Evolutionary conservation across 2,797 vertebrate species (phyloP).

Genomic region (Anisognathus igniventris): DNA sequence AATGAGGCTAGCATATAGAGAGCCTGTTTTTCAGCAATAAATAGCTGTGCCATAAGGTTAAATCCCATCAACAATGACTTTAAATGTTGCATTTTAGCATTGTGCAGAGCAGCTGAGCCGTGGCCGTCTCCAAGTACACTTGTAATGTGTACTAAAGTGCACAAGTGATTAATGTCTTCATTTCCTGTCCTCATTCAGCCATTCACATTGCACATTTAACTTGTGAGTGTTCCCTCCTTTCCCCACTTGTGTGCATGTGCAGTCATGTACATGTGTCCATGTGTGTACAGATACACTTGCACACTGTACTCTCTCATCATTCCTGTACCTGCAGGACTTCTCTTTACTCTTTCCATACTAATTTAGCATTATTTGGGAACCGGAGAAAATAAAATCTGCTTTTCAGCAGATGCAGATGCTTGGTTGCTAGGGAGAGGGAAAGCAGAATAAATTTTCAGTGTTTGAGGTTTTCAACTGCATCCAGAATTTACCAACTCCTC

Average conservation of each 20-base stretch:
- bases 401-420: background rate
- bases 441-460: slow-evolving; percentile 13
- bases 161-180: background rate
- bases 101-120: background rate
- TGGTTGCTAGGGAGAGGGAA: slow-evolving; percentile 13
- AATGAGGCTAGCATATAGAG: background rate
- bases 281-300: background rate
- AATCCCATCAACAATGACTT: background rate
- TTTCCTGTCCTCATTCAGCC: background rate
- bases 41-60: background rate
- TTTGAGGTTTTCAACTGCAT: slow-evolving; percentile 37
- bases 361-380: background rate
- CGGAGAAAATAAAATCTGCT: background rate
- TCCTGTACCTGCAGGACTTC: background rate
- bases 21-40: background rate
- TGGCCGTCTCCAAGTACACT: background rate
- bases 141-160: background rate
- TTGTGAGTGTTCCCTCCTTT: background rate
- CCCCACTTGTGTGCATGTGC: background rate
- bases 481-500: slow-evolving; percentile 30
- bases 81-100: background rate
- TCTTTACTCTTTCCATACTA: background rate
- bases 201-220: background rate
- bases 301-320: background rate
- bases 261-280: fast-evolving